These are phyloP conservation scores for Carterocephalus palaemon DNA, from an alignment of 2,888 invertebrate species.

Conservation along the genomic window DNA sequence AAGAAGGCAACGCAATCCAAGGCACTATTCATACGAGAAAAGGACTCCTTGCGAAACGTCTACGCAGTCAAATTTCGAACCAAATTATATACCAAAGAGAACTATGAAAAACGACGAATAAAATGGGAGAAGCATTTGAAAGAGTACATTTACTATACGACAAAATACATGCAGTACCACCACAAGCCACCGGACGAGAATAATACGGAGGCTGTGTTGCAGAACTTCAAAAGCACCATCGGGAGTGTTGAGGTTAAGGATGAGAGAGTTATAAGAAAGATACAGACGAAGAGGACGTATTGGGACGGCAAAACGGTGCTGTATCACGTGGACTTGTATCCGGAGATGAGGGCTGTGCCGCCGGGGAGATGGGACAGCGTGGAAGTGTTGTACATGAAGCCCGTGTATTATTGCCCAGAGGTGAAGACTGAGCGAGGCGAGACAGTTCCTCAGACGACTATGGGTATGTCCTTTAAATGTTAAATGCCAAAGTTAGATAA, in stretches of 20 bases:
- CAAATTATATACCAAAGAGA: constrained; percentile 34
- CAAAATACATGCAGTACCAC: constrained; percentile 39
- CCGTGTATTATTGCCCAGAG: constrained; percentile 45
- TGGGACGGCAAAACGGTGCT: constrained; percentile 50
- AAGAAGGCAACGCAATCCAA: constrained; percentile 50
- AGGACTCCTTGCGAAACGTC: constrained; percentile 43
- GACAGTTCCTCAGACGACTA: constrained; percentile 35
- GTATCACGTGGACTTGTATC: constrained; percentile 51
- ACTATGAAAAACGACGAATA: constrained; percentile 34
- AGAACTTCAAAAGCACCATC: constrained; percentile 37
- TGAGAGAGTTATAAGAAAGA: constrained; percentile 39
- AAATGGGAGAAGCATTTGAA: constrained; percentile 51
- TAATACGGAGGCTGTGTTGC: constrained; percentile 39
- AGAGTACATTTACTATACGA: constrained; percentile 55
- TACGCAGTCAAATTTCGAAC: constrained; percentile 53
- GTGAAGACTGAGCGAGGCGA: constrained; percentile 27
- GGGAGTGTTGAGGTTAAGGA: constrained; percentile 39
- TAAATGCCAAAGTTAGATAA: not conserved
- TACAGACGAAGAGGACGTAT: constrained; percentile 53
- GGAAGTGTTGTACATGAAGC: constrained; percentile 37
- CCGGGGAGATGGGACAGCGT: constrained; percentile 55
- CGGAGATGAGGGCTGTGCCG: constrained; percentile 47
- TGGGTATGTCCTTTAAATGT: constrained; percentile 47
- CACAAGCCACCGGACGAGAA: constrained; percentile 20
- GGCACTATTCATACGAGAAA: constrained; percentile 51